phyloP scores from a whole-genome alignment of 92 coral and sea anemone species.

The Porites lobata region DNA sequence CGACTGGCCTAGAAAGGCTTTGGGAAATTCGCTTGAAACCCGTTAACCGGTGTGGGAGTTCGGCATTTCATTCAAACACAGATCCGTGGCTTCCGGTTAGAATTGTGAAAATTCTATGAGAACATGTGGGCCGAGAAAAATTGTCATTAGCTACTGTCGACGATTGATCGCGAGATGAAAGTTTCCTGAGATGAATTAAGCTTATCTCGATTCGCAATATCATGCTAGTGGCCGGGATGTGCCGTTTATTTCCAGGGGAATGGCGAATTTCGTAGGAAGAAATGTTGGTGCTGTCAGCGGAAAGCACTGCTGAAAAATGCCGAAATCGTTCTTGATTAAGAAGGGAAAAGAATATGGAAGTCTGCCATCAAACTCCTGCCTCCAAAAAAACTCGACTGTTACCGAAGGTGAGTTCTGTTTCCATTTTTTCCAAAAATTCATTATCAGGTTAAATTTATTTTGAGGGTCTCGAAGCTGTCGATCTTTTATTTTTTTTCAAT shows the following conservation, averaged over 20 bases:
- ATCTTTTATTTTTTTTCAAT: not conserved
- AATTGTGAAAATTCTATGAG: slow-evolving; percentile 63
- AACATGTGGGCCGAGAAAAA: slow-evolving; percentile 80
- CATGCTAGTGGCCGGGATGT: slow-evolving; percentile 23
- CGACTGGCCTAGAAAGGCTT: slow-evolving; percentile 62
- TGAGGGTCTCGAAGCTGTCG: slow-evolving; percentile 45
- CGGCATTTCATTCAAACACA: slow-evolving; percentile 83
- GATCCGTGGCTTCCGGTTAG: slow-evolving; percentile 89
- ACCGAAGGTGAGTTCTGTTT: slow-evolving; percentile 63
- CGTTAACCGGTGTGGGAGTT: slow-evolving; percentile 77
- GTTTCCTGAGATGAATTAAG: slow-evolving; percentile 21
- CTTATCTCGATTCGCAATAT: slow-evolving; percentile 31
- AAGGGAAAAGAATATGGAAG: slow-evolving; percentile 84
- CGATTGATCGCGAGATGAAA: slow-evolving; percentile 60
- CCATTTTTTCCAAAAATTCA: not conserved
- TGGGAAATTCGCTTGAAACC: slow-evolving; percentile 61
- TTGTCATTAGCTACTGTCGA: slow-evolving; percentile 57
- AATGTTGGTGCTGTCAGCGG: slow-evolving; percentile 63
- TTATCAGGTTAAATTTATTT: slow-evolving; percentile 14
- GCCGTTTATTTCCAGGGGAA: slow-evolving; percentile 47
- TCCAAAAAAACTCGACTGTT: slow-evolving; percentile 48
- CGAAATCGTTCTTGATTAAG: slow-evolving; percentile 98
- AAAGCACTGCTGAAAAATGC: slow-evolving; percentile 81
- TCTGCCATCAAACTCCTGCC: slow-evolving; percentile 50
- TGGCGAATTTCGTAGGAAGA: slow-evolving; percentile 60